Base-by-base conservation (phyloP, 2,888 invertebrate genomes). In the Anthoptus insignis region DNA sequence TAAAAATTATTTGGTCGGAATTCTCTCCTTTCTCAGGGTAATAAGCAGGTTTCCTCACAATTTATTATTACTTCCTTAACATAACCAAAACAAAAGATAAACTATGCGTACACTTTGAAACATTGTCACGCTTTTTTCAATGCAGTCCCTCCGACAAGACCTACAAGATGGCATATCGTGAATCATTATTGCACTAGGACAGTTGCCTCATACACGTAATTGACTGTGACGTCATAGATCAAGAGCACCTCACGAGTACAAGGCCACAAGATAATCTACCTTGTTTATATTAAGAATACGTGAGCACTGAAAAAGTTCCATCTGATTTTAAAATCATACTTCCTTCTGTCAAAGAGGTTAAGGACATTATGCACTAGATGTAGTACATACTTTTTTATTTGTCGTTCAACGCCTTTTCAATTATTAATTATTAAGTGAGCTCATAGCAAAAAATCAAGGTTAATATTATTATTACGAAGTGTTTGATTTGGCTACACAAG, bases 141-240 rank as follows among this genome's bases (percentile, higher is more conserved):
- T 39, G 2, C 16, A 19, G 1, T 3, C 39, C 7, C 14, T 42
- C 19, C 9, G 19, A 11, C 32, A 6, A 37, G 16, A 42, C 19
- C 1, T 8, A 16, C 42, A 19, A 8, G 0, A 8, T 8, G 9
- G 9, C n/a, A 16, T 9, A 8, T 19, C 42, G 9, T 19, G 19
- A 2, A 42, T 19, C 8, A 7, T 24, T 47, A 1, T 47, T 24
- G 4, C n/a, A 47, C 45, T 22, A 22, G 22, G 13, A 47, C 47
- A 60, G 53, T 45, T 42, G n/a, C 52, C 29, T 52, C 32, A 52
- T 32, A 42, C 9, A 2, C 19, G 42, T 19, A 19, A 53, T 60
- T 60, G 39, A 21, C 52, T 42, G 29, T 66, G 64, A 73, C 52
- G 70, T 74, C 71, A 70, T 69, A 71, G 67, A 73, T 74, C 70